These are phyloP conservation scores for Eudyptes chrysolophus DNA, from an alignment of 2,113 vertebrate species.

Conservation along the genomic window DNA sequence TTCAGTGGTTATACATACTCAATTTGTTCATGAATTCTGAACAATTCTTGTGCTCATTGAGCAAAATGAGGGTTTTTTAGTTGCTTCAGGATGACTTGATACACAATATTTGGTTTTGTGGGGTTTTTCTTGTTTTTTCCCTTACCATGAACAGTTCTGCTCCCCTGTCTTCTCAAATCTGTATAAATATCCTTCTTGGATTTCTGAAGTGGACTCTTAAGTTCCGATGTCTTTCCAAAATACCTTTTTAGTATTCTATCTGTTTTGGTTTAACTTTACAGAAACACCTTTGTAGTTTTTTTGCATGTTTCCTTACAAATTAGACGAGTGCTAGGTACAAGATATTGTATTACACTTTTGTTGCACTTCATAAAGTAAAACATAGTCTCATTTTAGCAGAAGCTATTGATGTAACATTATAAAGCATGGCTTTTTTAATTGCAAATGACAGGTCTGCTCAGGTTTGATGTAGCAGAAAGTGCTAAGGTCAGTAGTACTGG, in stretches of 20 bases:
- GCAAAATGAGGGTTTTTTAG: neutral
- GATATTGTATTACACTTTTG: constrained; percentile 51
- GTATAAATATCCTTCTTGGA: neutral
- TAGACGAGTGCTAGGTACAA: constrained; percentile 36
- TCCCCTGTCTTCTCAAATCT: neutral
- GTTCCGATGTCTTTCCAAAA: neutral
- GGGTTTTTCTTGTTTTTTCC: neutral
- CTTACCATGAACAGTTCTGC: neutral
- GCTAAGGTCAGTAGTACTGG: constrained; percentile 38
- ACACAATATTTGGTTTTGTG: neutral
- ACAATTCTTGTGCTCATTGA: neutral
- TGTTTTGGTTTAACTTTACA: constrained; percentile 43
- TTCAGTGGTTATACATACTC: neutral
- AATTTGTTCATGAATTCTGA: neutral
- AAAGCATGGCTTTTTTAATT: constrained; percentile 42
- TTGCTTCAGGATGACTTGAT: neutral
- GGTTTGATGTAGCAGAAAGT: constrained; percentile 10
- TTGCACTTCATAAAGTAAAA: constrained; percentile 59
- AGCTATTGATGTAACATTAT: constrained; percentile 50
- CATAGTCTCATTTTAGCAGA: constrained; percentile 33
- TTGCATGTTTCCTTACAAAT: constrained; percentile 36
- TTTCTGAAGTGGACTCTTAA: neutral
- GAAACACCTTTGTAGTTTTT: constrained; percentile 51
- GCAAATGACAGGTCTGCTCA: neutral
- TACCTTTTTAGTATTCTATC: neutral